Conservation (phyloP, 2,797 vertebrate genomes). For the Streptopelia turtur region DNA sequence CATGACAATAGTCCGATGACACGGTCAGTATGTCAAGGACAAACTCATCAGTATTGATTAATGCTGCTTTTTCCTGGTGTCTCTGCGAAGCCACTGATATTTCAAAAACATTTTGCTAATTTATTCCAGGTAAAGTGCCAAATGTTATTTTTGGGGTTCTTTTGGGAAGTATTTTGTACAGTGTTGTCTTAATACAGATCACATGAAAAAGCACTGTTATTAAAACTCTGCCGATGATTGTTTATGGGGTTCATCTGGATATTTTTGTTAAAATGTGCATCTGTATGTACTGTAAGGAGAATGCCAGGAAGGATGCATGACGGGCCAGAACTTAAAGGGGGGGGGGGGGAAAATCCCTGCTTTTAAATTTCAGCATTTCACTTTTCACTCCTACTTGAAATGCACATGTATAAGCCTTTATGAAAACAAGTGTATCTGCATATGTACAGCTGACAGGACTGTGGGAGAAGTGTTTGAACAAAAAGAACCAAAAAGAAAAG, state of each 20-base stretch:
- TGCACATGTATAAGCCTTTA: not conserved
- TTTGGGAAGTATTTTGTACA: not conserved
- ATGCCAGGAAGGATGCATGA: not conserved
- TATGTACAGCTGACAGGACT: not conserved
- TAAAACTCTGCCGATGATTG: not conserved
- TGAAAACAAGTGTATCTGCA: not conserved
- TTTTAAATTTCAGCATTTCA: not conserved
- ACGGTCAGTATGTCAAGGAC: constrained; percentile 94
- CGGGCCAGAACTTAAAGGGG: not conserved
- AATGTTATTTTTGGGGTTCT: not conserved
- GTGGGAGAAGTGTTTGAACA: not conserved
- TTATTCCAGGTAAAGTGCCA: constrained; percentile 31
- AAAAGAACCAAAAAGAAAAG: not conserved
- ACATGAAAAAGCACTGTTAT: not conserved
- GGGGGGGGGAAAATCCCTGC: accelerated
- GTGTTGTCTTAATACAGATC: not conserved
- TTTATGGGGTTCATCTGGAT: not conserved
- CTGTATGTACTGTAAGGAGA: not conserved
- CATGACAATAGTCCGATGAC: constrained; percentile 87
- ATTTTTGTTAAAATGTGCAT: not conserved
- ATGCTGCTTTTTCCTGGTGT: constrained; percentile 70
- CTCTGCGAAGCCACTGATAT: constrained; percentile 68
- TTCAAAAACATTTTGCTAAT: constrained; percentile 68
- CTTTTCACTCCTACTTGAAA: not conserved
- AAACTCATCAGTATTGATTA: constrained; percentile 84